phyloP scores from a whole-genome alignment of 2,797 vertebrate species.

The Peromyscus eremicus region DNA sequence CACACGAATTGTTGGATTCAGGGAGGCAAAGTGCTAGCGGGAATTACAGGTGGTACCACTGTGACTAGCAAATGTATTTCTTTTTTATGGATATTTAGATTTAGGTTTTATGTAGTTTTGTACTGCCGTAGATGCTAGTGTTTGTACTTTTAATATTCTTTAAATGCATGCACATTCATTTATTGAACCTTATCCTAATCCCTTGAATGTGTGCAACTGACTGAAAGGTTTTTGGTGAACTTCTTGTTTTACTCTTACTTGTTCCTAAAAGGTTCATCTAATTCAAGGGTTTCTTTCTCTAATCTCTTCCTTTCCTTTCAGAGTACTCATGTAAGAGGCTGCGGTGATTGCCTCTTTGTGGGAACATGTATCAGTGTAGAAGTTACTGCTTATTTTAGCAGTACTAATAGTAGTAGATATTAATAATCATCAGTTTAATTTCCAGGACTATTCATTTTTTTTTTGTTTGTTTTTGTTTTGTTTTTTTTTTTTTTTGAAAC shows the following conservation, averaged over 20 bases:
- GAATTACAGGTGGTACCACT: neutral
- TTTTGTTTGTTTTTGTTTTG: no score
- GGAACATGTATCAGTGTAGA: neutral
- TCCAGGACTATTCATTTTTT: neutral
- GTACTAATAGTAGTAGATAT: neutral
- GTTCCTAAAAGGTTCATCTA: neutral
- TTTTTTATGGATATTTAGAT: neutral
- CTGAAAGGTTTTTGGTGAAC: neutral
- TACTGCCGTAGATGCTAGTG: neutral
- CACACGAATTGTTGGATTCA: neutral
- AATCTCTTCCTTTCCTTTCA: neutral
- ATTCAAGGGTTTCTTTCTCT: neutral
- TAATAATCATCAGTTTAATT: neutral
- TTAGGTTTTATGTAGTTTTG: neutral
- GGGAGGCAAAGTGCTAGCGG: neutral
- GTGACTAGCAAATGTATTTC: neutral
- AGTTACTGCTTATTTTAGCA: constrained; percentile 17
- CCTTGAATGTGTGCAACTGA: neutral
- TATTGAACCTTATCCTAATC: neutral
- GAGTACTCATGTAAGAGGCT: neutral
- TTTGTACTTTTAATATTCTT: neutral
- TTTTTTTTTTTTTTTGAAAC: no score
- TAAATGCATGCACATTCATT: neutral
- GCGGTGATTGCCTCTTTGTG: neutral
- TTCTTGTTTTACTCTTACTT: neutral